phyloP scores from a whole-genome alignment of 2,113 vertebrate genomes.

The Channa maculata region DNA sequence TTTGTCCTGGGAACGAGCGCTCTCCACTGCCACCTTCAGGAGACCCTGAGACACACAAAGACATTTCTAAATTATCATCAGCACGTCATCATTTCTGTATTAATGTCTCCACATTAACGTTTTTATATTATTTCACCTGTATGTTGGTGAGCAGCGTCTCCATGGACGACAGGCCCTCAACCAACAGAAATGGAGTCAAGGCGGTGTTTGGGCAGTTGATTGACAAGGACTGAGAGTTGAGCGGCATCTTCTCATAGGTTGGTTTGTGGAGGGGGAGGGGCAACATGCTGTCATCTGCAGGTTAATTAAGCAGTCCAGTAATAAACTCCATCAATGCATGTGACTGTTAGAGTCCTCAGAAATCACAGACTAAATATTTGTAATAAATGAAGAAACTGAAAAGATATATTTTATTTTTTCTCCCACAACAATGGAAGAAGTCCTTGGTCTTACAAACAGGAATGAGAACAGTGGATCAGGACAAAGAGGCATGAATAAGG shows the following conservation, averaged over 20 bases:
- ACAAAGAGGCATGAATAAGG: neutral
- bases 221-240: constrained; percentile 87
- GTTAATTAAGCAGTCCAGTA: neutral
- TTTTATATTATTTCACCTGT: constrained; percentile 78
- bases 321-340: no score
- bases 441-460: no score
- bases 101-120: neutral
- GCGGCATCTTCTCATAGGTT: constrained; percentile 88
- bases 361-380: no score
- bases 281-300: constrained; percentile 87
- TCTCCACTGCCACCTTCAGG: constrained; percentile 93
- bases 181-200: constrained; percentile 87
- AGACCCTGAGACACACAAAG: constrained; percentile 83
- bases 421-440: no score
- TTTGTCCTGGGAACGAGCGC: constrained; percentile 90
- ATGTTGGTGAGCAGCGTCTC: constrained; percentile 94
- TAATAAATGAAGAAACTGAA: no score
- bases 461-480: neutral
- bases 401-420: no score
- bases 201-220: constrained; percentile 73
- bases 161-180: constrained; percentile 90
- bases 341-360: no score
- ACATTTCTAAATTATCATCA: neutral
- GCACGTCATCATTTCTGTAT: neutral
- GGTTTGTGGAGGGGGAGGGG: constrained; percentile 89